These are phyloP conservation scores for Actenoides hombroni DNA, from an alignment of 2,113 vertebrate species.

Conservation along the genomic window DNA sequence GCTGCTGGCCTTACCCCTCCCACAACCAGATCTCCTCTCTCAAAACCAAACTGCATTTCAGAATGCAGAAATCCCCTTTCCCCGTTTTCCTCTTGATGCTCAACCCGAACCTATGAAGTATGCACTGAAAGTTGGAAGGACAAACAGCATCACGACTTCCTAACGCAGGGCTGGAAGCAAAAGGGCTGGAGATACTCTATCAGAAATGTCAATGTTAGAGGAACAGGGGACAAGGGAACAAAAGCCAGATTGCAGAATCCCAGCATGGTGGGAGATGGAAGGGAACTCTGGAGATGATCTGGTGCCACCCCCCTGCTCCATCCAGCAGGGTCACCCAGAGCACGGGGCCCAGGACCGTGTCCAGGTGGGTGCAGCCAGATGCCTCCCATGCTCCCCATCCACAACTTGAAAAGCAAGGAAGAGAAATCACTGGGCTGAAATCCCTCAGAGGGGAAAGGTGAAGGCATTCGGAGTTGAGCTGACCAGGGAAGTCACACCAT, in stretches of 20 bases:
- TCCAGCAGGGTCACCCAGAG: too few relatives aligned
- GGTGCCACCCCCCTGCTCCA: neutral
- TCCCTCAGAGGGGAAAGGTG: neutral
- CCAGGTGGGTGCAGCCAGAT: neutral
- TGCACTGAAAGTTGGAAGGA: neutral
- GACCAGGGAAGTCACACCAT: fast-evolving
- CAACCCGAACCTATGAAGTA: neutral
- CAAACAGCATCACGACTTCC: too few relatives aligned
- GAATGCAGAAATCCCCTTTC: neutral
- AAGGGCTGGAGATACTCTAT: neutral
- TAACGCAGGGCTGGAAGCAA: neutral
- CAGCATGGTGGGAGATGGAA: neutral
- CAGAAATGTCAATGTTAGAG: neutral
- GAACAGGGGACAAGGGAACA: neutral
- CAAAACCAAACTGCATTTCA: neutral
- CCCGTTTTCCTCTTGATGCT: neutral
- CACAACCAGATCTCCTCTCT: neutral
- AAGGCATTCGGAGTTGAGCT: neutral
- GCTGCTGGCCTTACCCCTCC: neutral
- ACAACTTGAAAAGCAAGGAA: neutral
- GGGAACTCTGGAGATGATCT: neutral
- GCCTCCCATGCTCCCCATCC: neutral
- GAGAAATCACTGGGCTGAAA: neutral
- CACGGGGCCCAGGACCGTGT: neutral
- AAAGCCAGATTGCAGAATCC: neutral